Percentiles rank a stretch among this genome's conserved stretches.
Conservation (phyloP, 2,888 invertebrate genomes). For the Orgyia antiqua region DNA sequence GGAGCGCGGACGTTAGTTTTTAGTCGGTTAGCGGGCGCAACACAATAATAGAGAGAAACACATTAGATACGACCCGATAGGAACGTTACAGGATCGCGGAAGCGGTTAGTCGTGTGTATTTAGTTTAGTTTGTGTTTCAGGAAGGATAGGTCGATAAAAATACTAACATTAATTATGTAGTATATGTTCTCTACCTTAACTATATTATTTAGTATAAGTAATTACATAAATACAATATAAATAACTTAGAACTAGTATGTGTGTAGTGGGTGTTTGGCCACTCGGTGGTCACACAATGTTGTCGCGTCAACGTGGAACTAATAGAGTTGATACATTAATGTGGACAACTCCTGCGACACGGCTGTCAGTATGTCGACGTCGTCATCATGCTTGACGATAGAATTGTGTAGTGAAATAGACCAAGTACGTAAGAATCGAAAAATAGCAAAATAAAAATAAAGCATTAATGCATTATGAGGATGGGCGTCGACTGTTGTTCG, state of each 20-base stretch:
- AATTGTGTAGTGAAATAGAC: conserved; percentile 45
- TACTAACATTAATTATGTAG: conserved; percentile 81
- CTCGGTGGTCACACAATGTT: conserved; percentile 37
- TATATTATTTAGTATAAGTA: conserved; percentile 33
- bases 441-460: conserved; percentile 69
- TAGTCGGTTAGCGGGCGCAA: conserved; percentile 76
- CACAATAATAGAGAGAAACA: conserved; percentile 53
- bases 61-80: conserved; percentile 51
- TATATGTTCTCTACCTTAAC: conserved; percentile 59
- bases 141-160: conserved; percentile 91
- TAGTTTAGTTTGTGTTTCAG: conserved; percentile 80
- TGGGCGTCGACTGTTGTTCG: conserved; percentile 69
- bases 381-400: conserved; percentile 43
- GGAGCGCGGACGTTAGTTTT: conserved; percentile 57
- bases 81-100: conserved; percentile 50
- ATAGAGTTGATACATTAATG: conserved; percentile 25
- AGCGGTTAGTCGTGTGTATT: conserved; percentile 53
- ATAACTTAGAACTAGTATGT: conserved; percentile 37
- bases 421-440: conserved; percentile 53
- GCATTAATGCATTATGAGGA: conserved; percentile 77
- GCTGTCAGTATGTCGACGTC: conserved; percentile 46
- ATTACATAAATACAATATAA: conserved; percentile 29
- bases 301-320: conserved; percentile 45
- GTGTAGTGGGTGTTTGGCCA: conserved; percentile 32
- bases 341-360: conserved; percentile 26